These are phyloP conservation scores for Morone saxatilis DNA, from an alignment of 2,113 vertebrate species.

Conservation along the genomic window DNA sequence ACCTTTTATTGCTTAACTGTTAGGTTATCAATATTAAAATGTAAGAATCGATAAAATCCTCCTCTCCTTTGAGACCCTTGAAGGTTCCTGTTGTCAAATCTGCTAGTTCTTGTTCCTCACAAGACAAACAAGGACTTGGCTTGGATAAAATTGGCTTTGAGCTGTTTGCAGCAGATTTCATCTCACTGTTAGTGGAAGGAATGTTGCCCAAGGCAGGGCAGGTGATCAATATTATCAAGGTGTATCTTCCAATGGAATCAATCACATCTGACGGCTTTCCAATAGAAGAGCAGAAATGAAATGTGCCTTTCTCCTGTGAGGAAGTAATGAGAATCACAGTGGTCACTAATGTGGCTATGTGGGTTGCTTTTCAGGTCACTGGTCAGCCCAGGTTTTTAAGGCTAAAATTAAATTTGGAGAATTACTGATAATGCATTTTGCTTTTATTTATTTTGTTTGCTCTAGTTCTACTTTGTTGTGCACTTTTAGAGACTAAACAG, in stretches of 20 bases:
- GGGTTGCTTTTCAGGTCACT: slow-evolving; percentile 40
- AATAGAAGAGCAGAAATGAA: slow-evolving; percentile 63
- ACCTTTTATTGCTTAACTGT: slow-evolving; percentile 9
- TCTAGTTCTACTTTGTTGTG: slow-evolving; percentile 12
- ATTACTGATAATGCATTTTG: neutral
- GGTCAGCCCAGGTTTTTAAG: neutral
- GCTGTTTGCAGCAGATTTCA: slow-evolving; percentile 71
- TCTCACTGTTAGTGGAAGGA: slow-evolving; percentile 67
- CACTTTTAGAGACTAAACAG: slow-evolving; percentile 15
- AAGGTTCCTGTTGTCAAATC: slow-evolving; percentile 54
- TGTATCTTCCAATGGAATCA: slow-evolving; percentile 79
- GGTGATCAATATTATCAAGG: slow-evolving; percentile 78
- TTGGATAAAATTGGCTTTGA: slow-evolving; percentile 66
- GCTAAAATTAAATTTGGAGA: neutral
- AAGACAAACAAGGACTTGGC: slow-evolving; percentile 69
- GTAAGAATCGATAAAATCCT: slow-evolving; percentile 23
- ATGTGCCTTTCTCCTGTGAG: slow-evolving; percentile 56
- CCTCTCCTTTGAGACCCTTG: slow-evolving; percentile 10
- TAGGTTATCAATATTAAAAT: slow-evolving; percentile 33
- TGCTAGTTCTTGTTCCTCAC: slow-evolving; percentile 58
- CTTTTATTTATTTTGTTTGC: neutral
- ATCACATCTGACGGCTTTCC: slow-evolving; percentile 74
- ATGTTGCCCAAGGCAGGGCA: slow-evolving; percentile 62
- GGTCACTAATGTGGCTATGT: slow-evolving; percentile 46
- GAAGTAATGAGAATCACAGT: slow-evolving; percentile 45